Base-by-base conservation (phyloP, 1,140 invertebrate genomes). In the Microvelia longipes region DNA sequence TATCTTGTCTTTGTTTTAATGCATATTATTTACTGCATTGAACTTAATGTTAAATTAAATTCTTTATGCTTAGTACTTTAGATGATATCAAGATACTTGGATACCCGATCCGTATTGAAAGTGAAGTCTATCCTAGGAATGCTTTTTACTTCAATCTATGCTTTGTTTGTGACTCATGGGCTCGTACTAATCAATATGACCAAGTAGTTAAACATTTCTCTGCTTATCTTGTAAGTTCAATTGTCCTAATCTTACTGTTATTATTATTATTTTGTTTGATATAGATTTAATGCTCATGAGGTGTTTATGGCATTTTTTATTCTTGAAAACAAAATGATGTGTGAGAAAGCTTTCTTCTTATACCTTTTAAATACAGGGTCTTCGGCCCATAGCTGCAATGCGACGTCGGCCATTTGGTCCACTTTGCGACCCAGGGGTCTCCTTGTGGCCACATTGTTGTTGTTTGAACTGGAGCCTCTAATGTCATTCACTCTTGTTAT, bases 121-220 rank as follows among this genome's bases (percentile, higher is more conserved):
- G 93, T 76, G 85, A 89, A 67, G 92, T 93, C 75, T 98, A 98
- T 83, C 86, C 88, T n/a, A 82, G 96, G 72, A 98, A 98, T 83
- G 90, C 92, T 28, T 91, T 94, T 74, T 89, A 96, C 68, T 98
- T 98, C 79, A 98, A 98, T 80, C 79, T 97, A 1, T 97, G 94
- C 78, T 96, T 98, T 80, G 93, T 97, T 0, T 97, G 93, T 78
- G 90, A 95, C 76, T 87, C 88, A 30, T 88, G 88, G 81, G 88
- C 91, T 0, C 85, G 91, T 68, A 94, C 93, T 19, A 89, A 93
- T 1, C 91, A 94, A 75, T 97, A 96, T 82, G 94, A 97, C 78
- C 86, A 91, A 0, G 90, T 96, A 63, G 90, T 97, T 0, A 94
- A 92, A 75, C 96, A 97, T 78, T 85, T 98, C 65, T 91, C 92